These are phyloP conservation scores for Sinohyriopsis cumingii DNA, from an alignment of 2,888 invertebrate genomes.

Conservation along the genomic window DNA sequence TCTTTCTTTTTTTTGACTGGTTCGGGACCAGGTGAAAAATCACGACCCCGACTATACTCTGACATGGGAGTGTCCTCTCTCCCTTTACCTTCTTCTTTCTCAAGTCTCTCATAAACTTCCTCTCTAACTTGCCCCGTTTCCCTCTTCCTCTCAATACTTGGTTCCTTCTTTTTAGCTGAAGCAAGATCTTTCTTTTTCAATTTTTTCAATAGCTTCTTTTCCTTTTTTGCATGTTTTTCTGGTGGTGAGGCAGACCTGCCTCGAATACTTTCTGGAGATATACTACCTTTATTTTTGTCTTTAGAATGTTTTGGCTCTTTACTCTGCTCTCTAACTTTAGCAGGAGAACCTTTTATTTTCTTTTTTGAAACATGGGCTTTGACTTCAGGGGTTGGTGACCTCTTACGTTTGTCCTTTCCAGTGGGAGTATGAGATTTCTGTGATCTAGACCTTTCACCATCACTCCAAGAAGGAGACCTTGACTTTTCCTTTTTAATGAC, in stretches of 20 bases:
- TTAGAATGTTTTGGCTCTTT: slow-evolving; percentile 32
- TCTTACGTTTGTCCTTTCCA: slow-evolving; percentile 18
- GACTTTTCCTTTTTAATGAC: slow-evolving; percentile 21
- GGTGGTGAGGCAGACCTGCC: slow-evolving; percentile 31
- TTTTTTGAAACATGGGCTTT: slow-evolving; percentile 10
- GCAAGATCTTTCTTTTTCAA: slow-evolving; percentile 20
- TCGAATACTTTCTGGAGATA: slow-evolving; percentile 13
- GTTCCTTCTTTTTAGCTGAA: slow-evolving; percentile 39
- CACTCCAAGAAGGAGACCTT: slow-evolving; percentile 13
- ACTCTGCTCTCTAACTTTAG: slow-evolving; percentile 23
- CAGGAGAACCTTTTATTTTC: slow-evolving; percentile 26
- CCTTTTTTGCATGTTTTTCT: neutral
- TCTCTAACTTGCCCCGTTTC: slow-evolving; percentile 5
- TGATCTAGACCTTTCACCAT: slow-evolving; percentile 35
- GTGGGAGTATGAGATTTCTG: slow-evolving; percentile 5
- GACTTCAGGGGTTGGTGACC: slow-evolving; percentile 31
- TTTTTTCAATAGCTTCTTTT: slow-evolving; percentile 13
- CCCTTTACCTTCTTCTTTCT: slow-evolving; percentile 27
- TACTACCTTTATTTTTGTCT: slow-evolving; percentile 39
- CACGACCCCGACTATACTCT: slow-evolving; percentile 14
- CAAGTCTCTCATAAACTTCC: neutral
- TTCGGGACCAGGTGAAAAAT: slow-evolving; percentile 23
- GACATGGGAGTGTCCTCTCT: slow-evolving; percentile 28
- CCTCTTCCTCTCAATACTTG: slow-evolving; percentile 33
- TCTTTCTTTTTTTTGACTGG: slow-evolving; percentile 32